phyloP scores from a whole-genome alignment of 2,113 vertebrate genomes.

The Grammomys dolichurus region DNA sequence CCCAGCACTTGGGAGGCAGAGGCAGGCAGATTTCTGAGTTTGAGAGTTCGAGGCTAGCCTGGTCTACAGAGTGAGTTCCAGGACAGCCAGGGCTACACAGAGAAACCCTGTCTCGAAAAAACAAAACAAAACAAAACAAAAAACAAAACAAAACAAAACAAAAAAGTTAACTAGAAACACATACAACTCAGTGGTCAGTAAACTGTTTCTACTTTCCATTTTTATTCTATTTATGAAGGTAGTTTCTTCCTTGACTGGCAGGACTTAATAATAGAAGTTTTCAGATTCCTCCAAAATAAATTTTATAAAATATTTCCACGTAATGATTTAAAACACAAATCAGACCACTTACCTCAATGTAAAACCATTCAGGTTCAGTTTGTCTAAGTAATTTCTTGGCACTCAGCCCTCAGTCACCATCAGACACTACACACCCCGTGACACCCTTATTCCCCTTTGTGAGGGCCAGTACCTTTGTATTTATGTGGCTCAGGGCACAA shows the following conservation, averaged over 20 bases:
- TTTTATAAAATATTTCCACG: conserved; percentile 52
- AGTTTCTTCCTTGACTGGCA: conserved; percentile 7
- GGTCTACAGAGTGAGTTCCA: no score
- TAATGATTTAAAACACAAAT: conserved; percentile 28
- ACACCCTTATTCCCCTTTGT: conserved; percentile 31
- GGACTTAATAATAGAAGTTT: neutral
- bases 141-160: neutral
- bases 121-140: no score
- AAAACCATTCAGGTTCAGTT: conserved; percentile 8
- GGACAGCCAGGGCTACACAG: no score
- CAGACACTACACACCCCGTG: neutral
- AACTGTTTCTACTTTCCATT: conserved; percentile 46
- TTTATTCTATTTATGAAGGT: neutral
- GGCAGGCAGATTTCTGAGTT: no score
- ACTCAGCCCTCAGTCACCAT: conserved; percentile 13
- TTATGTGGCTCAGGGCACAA: conserved; percentile 94
- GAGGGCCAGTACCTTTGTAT: conserved; percentile 90
- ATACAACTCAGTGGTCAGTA: neutral
- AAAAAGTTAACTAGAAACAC: neutral
- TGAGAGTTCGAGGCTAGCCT: no score
- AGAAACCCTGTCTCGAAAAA: no score
- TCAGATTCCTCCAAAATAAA: conserved; percentile 18
- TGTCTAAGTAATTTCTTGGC: conserved; percentile 48
- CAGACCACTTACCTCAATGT: neutral
- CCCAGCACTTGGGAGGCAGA: no score